Base-by-base conservation (phyloP, 2,888 invertebrate genomes). In the Spialia ferax region DNA sequence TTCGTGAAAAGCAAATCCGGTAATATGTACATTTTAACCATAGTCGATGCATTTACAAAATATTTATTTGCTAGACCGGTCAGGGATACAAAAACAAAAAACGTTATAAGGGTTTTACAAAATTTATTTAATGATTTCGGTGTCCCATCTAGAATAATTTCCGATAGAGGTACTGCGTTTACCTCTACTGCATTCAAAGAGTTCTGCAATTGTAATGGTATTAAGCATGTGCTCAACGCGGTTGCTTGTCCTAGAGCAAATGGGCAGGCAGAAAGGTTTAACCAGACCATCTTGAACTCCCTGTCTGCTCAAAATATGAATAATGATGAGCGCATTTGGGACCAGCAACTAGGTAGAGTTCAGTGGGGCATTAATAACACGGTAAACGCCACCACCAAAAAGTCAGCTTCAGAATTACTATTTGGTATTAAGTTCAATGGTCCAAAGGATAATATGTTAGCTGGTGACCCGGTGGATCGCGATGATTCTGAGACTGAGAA, bases 391-490 rank as follows among this genome's bases (percentile, higher is more conserved):
- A 38, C 38, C n/a, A 38, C 38, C 13, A 38, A 38, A 38, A 38
- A 38, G 38, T 38, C 38, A 1, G 38, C 38, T n/a, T 38, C 38
- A 13, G 38, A 38, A 38, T 38, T 38, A n/a, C 38, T 38, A 3
- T 38, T 38, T 38, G 38, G 38, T 38, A 38, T 38, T 3, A 38
- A 38, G 7, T 38, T 38, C 1, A 38, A 38, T 38, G 38, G 38
- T n/a, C 38, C 38, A n/a, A 38, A 38, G 38, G 42, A 42, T 42
- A 42, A 42, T 42, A 42, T 42, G 42, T 42, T 42, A 15, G 15
- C 42, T 42, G 15, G 42, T 42, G 42, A 42, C 42, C 15, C 15
- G 15, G 6, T 15, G 15, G 42, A 42, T 42, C 42, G 15, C 42
- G 15, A 42, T 42, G 15, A 42, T 42, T 42, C 42, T 15, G 42